phyloP scores from a whole-genome alignment of 2,797 vertebrate genomes.

The Hippoglossus hippoglossus region DNA sequence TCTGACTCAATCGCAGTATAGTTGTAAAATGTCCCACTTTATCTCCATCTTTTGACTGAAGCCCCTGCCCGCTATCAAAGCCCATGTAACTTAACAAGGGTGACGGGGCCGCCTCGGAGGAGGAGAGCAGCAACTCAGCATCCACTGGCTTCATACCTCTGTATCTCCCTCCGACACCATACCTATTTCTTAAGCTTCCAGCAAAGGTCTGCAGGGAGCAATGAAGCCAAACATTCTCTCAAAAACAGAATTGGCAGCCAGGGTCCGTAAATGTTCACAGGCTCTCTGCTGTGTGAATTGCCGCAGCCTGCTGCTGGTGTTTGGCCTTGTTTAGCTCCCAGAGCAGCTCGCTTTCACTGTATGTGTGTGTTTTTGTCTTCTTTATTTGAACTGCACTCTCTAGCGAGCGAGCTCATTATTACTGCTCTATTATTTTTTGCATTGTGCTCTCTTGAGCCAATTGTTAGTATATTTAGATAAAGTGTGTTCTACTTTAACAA shows the following conservation, averaged over 20 bases:
- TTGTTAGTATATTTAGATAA: slow-evolving; percentile 25
- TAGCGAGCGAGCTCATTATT: slow-evolving; percentile 40
- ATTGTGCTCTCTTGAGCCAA: slow-evolving; percentile 25
- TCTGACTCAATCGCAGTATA: slow-evolving; percentile 46
- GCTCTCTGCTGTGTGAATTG: slow-evolving; percentile 46
- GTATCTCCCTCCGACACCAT: slow-evolving; percentile 14
- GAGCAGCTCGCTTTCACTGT: slow-evolving; percentile 23
- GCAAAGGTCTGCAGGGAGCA: slow-evolving; percentile 42
- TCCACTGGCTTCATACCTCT: slow-evolving; percentile 20
- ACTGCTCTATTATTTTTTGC: slow-evolving; percentile 21
- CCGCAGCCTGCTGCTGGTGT: slow-evolving; percentile 31
- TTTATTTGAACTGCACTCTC: slow-evolving; percentile 37
- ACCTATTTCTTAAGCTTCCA: slow-evolving; percentile 38
- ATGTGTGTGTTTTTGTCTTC: slow-evolving; percentile 27
- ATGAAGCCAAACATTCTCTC: slow-evolving; percentile 50
- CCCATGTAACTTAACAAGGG: slow-evolving; percentile 29
- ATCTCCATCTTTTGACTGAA: slow-evolving; percentile 52
- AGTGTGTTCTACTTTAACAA: slow-evolving; percentile 28
- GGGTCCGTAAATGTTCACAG: slow-evolving; percentile 33
- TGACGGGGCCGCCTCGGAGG: slow-evolving; percentile 13
- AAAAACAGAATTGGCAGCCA: slow-evolving; percentile 45
- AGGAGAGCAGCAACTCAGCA: slow-evolving; percentile 1
- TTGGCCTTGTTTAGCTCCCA: slow-evolving; percentile 43
- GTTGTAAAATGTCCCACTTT: slow-evolving; percentile 64
- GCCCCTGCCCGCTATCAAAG: slow-evolving; percentile 19